phyloP scores from a whole-genome alignment of 2,113 vertebrate species.

The Nycticorax nycticorax region DNA sequence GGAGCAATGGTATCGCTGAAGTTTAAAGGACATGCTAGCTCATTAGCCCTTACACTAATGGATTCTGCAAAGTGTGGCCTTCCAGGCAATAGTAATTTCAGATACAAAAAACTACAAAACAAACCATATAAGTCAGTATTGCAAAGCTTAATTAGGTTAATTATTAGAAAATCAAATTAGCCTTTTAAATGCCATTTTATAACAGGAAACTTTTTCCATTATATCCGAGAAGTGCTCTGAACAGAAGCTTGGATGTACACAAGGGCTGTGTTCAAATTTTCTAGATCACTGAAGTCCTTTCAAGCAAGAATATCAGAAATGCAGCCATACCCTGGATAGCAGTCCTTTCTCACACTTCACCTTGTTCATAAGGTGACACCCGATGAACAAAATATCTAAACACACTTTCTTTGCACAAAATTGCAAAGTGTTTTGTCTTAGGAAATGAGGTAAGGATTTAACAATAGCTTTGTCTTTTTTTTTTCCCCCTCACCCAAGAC shows the following conservation, averaged over 20 bases:
- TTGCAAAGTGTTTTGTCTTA: neutral
- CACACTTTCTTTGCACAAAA: neutral
- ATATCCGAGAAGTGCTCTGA: neutral
- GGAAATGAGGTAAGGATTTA: neutral
- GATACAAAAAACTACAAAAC: neutral
- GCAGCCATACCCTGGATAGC: accelerated
- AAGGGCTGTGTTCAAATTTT: neutral
- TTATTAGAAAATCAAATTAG: neutral
- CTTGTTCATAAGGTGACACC: neutral
- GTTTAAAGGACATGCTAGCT: neutral
- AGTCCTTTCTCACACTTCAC: neutral
- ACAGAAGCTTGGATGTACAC: neutral
- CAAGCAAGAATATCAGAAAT: neutral
- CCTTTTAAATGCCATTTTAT: neutral
- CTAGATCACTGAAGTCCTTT: neutral
- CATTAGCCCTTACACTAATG: neutral
- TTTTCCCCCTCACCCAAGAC: neutral
- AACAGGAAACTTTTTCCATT: neutral
- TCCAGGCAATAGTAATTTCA: neutral
- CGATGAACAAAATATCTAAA: neutral
- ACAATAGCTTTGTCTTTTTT: neutral
- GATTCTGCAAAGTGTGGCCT: neutral
- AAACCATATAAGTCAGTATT: neutral
- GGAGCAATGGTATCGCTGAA: neutral
- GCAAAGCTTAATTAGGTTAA: neutral